These are phyloP conservation scores for Halichoerus grypus DNA, from an alignment of 2,113 vertebrate species.

Conservation along the genomic window DNA sequence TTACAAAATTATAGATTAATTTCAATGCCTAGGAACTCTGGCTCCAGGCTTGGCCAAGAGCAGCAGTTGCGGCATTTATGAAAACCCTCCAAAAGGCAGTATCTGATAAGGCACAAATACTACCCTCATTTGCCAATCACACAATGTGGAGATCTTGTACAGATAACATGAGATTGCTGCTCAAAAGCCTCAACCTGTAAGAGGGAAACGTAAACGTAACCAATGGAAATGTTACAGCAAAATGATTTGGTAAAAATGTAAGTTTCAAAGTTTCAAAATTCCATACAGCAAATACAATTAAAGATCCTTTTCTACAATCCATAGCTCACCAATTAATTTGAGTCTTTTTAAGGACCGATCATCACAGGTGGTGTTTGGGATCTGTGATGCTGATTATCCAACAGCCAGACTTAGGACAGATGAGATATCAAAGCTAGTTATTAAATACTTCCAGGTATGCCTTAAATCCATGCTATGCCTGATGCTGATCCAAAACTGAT, in stretches of 20 bases:
- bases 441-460: not conserved
- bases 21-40: conserved; percentile 28
- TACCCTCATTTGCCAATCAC: not conserved
- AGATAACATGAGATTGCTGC: not conserved
- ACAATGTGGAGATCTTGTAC: not conserved
- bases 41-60: not conserved
- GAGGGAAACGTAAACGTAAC: not conserved
- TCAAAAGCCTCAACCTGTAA: not conserved
- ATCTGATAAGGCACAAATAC: not conserved
- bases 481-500: not conserved
- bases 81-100: not conserved
- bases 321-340: not conserved
- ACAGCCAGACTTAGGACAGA: not conserved
- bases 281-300: not conserved
- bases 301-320: not conserved
- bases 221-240: not conserved
- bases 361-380: too few species aligned
- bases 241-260: not conserved
- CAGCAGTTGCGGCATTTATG: not conserved
- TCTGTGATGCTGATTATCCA: not conserved
- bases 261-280: not conserved
- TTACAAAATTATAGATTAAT: conserved; percentile 38
- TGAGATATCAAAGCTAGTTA: not conserved
- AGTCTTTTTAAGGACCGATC: not conserved
- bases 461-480: not conserved